Evolutionary conservation across 2,797 vertebrate species (phyloP).

Genomic region (Nasua narica): DNA sequence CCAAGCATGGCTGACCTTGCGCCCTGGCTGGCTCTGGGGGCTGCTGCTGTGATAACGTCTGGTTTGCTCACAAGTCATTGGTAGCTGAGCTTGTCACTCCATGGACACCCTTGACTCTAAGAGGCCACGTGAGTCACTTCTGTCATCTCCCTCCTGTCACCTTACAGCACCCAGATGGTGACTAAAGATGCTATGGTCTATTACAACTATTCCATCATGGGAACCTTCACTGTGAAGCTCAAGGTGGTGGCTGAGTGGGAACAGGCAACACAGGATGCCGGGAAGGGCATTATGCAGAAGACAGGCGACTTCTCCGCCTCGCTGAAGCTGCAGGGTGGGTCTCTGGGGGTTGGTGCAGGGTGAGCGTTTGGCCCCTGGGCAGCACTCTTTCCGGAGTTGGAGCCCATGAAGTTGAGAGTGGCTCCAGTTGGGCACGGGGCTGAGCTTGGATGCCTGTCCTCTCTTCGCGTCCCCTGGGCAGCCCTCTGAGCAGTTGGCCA

Average conservation of each 20-base stretch:
- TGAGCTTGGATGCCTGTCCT: no score
- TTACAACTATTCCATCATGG: slow-evolving; percentile 84
- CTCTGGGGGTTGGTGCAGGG: neutral
- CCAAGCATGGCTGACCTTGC: neutral
- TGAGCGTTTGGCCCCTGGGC: rapidly evolving
- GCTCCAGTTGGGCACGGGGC: rapidly evolving
- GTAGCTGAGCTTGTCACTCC: neutral
- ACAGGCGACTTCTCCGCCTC: slow-evolving; percentile 84
- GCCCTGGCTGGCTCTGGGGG: neutral
- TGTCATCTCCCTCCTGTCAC: neutral
- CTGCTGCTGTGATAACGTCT: neutral
- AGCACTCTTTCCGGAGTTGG: neutral
- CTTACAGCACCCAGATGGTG: slow-evolving; percentile 85
- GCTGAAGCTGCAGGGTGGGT: slow-evolving; percentile 87
- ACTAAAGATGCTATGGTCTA: slow-evolving; percentile 85
- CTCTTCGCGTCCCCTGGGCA: neutral
- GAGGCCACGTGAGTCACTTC: neutral
- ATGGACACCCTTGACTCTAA: neutral
- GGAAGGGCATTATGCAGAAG: slow-evolving; percentile 74
- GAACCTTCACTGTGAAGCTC: slow-evolving; percentile 86
- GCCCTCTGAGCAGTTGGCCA: no score
- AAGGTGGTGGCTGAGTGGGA: slow-evolving; percentile 83
- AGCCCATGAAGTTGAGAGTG: neutral
- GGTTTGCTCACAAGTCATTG: neutral
- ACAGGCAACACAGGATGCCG: neutral